These are phyloP conservation scores for Lycocerus yunnanus DNA, from an alignment of 2,888 invertebrate species.

Conservation along the genomic window DNA sequence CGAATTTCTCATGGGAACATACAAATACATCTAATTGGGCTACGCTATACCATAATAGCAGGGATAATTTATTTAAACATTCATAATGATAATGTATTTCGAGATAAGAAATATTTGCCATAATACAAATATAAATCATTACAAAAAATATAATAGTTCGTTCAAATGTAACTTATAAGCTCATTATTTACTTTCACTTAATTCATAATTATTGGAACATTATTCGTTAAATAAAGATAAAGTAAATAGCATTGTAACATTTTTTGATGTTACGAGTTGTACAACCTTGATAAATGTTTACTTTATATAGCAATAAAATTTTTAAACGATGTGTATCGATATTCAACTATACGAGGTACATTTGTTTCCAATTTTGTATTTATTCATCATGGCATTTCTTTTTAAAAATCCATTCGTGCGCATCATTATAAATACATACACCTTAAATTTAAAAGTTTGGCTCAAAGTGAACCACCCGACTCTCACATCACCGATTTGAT, in stretches of 20 bases:
- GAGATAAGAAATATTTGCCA: not conserved
- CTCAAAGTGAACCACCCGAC: too few relatives aligned
- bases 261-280: not conserved
- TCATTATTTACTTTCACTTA: not conserved
- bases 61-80: not conserved
- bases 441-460: too few relatives aligned
- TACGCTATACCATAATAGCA: not conserved
- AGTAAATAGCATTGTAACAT: not conserved
- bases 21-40: not conserved
- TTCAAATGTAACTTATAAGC: not conserved
- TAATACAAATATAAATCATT: not conserved
- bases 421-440: too few relatives aligned
- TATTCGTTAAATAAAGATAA: not conserved
- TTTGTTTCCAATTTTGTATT: too few relatives aligned
- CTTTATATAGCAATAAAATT: not conserved
- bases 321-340: not conserved
- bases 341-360: not conserved
- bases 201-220: not conserved
- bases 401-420: too few relatives aligned
- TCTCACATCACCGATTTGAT: too few relatives aligned
- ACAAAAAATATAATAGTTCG: not conserved
- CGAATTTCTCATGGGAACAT: not conserved
- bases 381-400: too few relatives aligned
- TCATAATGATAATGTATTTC: not conserved
- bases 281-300: not conserved